Evolutionary conservation across 2,797 vertebrate genomes (phyloP).

Genomic region (Linurgus olivaceus): DNA sequence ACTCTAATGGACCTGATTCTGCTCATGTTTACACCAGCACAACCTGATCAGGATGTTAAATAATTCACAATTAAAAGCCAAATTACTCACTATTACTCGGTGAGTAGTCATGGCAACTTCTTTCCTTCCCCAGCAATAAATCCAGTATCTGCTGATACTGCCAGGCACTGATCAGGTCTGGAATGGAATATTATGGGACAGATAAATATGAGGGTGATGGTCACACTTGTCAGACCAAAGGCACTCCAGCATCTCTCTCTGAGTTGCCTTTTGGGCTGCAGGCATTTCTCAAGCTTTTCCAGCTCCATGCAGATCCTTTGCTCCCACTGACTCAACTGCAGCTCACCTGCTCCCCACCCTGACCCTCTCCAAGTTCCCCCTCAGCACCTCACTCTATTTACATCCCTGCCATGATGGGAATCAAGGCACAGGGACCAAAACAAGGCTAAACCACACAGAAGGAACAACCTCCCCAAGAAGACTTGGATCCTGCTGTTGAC

Average conservation of each 20-base stretch:
- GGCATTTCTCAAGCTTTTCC: not conserved
- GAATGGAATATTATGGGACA: not conserved
- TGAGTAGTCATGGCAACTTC: not conserved
- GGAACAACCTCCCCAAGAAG: not conserved
- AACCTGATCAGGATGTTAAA: not conserved
- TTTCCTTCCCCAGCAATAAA: not conserved
- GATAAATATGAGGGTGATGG: not conserved
- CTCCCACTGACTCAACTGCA: accelerated
- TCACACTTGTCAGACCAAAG: not conserved
- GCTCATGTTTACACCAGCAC: not conserved
- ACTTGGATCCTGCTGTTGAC: not conserved
- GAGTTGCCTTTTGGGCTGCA: not conserved
- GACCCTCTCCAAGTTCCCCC: not conserved
- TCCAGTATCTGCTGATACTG: not conserved
- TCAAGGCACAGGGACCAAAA: not conserved
- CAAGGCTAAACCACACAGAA: not conserved
- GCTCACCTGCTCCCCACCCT: not conserved
- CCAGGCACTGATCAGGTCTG: not conserved
- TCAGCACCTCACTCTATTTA: not conserved
- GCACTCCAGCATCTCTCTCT: not conserved
- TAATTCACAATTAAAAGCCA: not conserved
- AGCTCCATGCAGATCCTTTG: not conserved
- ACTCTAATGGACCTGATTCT: not conserved
- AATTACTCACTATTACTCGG: not conserved
- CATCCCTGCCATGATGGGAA: not conserved